Percentiles rank a stretch among this genome's conserved stretches.
Evolutionary conservation across 2,797 vertebrate species (phyloP).

Genomic region (Myotis daubentonii): DNA sequence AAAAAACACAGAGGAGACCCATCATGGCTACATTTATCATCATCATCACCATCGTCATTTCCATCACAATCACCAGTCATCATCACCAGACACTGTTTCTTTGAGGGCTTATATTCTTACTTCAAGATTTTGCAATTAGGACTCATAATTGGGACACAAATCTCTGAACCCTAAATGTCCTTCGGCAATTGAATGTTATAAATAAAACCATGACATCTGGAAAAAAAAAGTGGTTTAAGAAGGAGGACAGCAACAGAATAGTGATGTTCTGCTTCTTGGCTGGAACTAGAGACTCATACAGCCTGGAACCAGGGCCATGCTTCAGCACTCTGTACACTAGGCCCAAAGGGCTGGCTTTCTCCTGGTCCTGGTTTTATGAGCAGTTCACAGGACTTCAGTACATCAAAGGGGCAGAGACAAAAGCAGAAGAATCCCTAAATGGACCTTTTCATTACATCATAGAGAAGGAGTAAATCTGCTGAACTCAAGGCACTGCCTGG

Average conservation of each 20-base stretch:
- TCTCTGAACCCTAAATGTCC: not conserved
- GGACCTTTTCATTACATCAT: not conserved
- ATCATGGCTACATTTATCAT: not conserved
- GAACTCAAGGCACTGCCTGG: not conserved
- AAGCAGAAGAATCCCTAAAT: not conserved
- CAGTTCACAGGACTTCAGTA: not conserved
- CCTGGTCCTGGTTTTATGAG: not conserved
- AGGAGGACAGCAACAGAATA: not conserved
- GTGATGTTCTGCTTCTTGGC: not conserved
- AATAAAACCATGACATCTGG: slow-evolving; percentile 9
- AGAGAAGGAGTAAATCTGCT: not conserved
- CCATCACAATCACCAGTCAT: not conserved
- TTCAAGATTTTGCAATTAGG: slow-evolving; percentile 25
- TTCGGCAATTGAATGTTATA: not conserved
- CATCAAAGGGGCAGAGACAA: not conserved
- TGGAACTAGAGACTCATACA: not conserved
- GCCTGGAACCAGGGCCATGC: not conserved
- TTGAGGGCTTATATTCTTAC: slow-evolving; percentile 16
- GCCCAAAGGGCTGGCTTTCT: not conserved
- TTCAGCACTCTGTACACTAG: not conserved
- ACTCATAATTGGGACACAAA: slow-evolving; percentile 8
- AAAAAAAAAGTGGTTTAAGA: not conserved
- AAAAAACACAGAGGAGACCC: not conserved
- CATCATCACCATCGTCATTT: not conserved
- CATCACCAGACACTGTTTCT: not conserved